These are phyloP conservation scores for Natator depressus DNA, from an alignment of 2,113 vertebrate species.

Conservation along the genomic window DNA sequence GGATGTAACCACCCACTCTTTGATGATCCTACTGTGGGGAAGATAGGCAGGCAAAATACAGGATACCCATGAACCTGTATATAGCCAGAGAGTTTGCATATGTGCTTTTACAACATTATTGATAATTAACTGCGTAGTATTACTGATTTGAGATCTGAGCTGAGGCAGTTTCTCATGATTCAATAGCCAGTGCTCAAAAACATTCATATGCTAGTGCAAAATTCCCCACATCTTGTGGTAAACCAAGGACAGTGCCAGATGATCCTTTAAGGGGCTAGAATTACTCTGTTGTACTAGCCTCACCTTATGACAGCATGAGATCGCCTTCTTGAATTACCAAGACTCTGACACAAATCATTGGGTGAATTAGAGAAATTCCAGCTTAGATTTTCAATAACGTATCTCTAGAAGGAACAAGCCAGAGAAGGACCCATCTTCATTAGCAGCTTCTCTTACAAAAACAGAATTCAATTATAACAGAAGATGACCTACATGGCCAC, in stretches of 20 bases:
- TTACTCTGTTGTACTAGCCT: slow-evolving; percentile 46
- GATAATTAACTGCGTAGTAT: not conserved
- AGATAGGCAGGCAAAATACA: not conserved
- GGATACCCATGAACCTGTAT: not conserved
- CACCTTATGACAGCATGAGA: slow-evolving; percentile 30
- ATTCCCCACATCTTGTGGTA: not conserved
- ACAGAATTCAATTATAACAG: not conserved
- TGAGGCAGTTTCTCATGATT: not conserved
- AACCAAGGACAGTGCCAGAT: slow-evolving; percentile 57
- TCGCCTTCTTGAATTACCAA: slow-evolving; percentile 63
- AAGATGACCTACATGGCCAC: not conserved
- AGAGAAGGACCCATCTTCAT: not conserved
- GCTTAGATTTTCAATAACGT: slow-evolving; percentile 37
- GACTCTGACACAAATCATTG: slow-evolving; percentile 68
- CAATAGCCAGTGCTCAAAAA: not conserved
- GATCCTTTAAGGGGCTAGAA: slow-evolving; percentile 52
- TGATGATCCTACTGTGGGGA: not conserved
- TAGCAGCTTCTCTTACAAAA: not conserved
- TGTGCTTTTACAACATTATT: not conserved
- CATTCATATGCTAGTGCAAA: not conserved
- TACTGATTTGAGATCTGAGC: not conserved
- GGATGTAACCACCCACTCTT: not conserved
- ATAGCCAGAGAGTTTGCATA: accelerated
- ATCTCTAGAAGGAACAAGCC: not conserved
- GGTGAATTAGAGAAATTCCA: slow-evolving; percentile 70